Base-by-base conservation (phyloP, 2,888 invertebrate genomes). In the Lepidonotus clava region DNA sequence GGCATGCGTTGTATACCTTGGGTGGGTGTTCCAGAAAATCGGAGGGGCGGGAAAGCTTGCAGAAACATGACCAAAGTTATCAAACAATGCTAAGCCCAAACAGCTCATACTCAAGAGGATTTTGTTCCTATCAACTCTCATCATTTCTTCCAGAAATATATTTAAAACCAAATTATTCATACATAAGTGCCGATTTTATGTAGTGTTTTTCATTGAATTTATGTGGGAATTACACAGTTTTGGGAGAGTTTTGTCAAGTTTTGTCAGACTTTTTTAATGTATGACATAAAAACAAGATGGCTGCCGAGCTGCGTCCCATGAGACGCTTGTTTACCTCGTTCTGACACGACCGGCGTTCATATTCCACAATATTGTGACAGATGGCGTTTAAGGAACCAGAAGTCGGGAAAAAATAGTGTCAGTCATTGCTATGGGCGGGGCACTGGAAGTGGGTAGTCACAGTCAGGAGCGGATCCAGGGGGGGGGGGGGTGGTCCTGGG, bases 311-410 rank as follows among this genome's bases (percentile, higher is more conserved):
- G 71, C 21, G 71, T 71, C 71, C 71, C 36, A 38, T 34, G 36
- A 71, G 71, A 71, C 36, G 5, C 36, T 5, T 71, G 71, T 71
- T 71, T 71, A 71, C 71, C 38, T 71, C 71, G 38, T 71, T 71
- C 36, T 38, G 38, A 71, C 71, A 71, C 36, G 36, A 80, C 46
- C 80, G 14, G 41, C 80, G 80, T 80, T 80, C 80, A 46, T 51
- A 32, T 80, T 46, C 80, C 80, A 80, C 51, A 80, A 80, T 80
- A 80, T 80, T 80, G 51, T 80, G 80, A 80, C 80, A 80, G 46
- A 46, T 80, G 80, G 46, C 46, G 41, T 28, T 40, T 21, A 24
- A 61, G 56, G 24, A 11, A 14, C 36, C 38, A 21, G 76, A 36
- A 28, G 76, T 14, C 36, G 28, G 34, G 21, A 36, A 34, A 71